Conservation (phyloP, 2,888 invertebrate species). For the Molanna angustata region DNA sequence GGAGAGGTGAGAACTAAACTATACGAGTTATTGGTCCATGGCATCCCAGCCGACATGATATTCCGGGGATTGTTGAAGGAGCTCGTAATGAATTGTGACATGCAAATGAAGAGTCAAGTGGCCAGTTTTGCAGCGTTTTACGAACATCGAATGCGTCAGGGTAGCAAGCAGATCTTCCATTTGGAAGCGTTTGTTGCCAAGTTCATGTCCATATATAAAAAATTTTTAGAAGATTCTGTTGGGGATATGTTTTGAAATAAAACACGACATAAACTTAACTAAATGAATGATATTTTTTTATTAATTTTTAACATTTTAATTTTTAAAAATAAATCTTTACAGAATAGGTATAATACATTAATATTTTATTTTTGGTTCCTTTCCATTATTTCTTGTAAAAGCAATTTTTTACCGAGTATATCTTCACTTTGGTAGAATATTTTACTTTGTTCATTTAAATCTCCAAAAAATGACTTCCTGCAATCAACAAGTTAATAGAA, state of each 20-base stretch:
- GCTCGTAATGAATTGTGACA: slow-evolving; percentile 86
- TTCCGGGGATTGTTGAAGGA: slow-evolving; percentile 84
- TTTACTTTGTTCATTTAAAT: slow-evolving; percentile 11
- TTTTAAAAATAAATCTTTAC: too few species aligned
- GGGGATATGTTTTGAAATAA: slow-evolving; percentile 52
- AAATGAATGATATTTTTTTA: background rate
- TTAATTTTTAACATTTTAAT: background rate
- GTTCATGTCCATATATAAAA: slow-evolving; percentile 93
- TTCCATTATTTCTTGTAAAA: slow-evolving; percentile 15
- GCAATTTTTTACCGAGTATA: background rate
- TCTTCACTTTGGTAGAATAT: slow-evolving; percentile 15
- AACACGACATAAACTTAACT: too few species aligned
- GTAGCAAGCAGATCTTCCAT: slow-evolving; percentile 94
- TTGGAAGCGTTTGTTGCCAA: slow-evolving; percentile 95
- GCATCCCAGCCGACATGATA: slow-evolving; percentile 90
- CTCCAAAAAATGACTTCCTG: slow-evolving; percentile 23
- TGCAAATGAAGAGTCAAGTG: slow-evolving; percentile 81
- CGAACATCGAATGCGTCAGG: slow-evolving; percentile 89
- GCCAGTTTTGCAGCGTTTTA: slow-evolving; percentile 83
- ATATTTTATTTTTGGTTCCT: too few species aligned
- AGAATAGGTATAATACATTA: too few species aligned
- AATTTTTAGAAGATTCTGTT: slow-evolving; percentile 74
- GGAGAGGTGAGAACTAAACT: slow-evolving; percentile 81
- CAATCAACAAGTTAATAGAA: too few species aligned
- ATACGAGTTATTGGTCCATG: slow-evolving; percentile 91